Percentiles rank a stretch among this genome's conserved stretches.
These are phyloP conservation scores for Phanerotoma sp. DNA, from an alignment of 2,888 invertebrate species.

Conservation along the genomic window DNA sequence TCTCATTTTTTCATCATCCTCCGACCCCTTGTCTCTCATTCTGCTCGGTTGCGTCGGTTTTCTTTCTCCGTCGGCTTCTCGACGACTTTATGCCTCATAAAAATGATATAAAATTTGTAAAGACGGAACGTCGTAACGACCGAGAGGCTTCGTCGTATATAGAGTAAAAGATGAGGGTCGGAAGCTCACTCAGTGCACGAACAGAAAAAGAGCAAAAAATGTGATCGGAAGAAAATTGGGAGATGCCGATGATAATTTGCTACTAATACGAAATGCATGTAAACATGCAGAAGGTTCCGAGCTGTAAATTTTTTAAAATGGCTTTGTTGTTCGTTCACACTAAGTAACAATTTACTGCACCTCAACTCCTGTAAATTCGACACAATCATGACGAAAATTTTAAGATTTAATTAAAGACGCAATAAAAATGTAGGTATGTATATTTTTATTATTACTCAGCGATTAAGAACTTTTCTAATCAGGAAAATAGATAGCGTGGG, in stretches of 20 bases:
- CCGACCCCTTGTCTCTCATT: background rate
- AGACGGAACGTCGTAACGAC: conserved; percentile 53
- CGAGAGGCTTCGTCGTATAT: conserved; percentile 47
- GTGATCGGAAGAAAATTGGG: conserved; percentile 1
- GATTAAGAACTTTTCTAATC: conserved; percentile 25
- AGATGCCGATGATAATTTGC: conserved; percentile 17
- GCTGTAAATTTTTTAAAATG: too few species aligned
- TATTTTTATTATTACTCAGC: too few species aligned
- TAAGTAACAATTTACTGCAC: too few species aligned
- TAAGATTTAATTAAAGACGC: too few species aligned
- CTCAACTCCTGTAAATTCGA: too few species aligned
- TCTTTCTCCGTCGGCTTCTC: conserved; percentile 47
- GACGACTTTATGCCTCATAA: conserved; percentile 57
- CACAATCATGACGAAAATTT: too few species aligned
- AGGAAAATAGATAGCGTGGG: too few species aligned
- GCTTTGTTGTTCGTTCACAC: too few species aligned
- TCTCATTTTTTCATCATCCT: conserved; percentile 10
- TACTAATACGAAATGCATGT: background rate
- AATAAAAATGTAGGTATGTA: too few species aligned
- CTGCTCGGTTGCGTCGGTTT: conserved; percentile 23
- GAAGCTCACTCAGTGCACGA: conserved; percentile 17
- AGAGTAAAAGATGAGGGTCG: conserved; percentile 42
- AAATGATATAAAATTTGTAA: conserved; percentile 58
- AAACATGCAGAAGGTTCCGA: conserved; percentile 22
- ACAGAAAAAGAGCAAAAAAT: conserved; percentile 9